Evolutionary conservation across 2,888 invertebrate genomes (phyloP).

Genomic region (Branchellion lobata): DNA sequence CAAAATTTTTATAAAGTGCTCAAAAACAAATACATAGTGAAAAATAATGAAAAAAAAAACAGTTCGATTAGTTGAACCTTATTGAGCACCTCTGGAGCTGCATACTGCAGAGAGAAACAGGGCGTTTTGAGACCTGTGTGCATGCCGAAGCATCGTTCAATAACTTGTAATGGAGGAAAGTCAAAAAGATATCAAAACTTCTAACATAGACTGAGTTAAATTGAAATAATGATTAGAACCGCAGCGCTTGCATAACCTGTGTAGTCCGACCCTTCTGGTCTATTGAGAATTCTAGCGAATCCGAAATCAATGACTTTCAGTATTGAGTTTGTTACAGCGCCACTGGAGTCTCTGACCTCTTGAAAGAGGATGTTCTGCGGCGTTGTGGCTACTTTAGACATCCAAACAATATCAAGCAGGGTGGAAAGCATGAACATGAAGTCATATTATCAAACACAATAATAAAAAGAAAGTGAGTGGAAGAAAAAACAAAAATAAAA

Average conservation of each 20-base stretch:
- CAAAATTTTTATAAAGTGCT: too few species aligned
- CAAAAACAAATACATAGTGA: too few species aligned
- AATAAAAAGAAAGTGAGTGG: slow-evolving; percentile 32
- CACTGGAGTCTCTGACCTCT: slow-evolving; percentile 62
- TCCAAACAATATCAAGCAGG: too few species aligned
- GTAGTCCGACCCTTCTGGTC: slow-evolving; percentile 56
- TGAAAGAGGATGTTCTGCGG: slow-evolving; percentile 72
- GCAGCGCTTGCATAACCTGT: too few species aligned
- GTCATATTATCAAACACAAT: background rate
- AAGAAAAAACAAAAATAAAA: background rate
- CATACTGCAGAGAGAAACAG: slow-evolving; percentile 90
- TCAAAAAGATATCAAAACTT: too few species aligned
- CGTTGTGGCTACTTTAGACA: background rate
- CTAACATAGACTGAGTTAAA: too few species aligned
- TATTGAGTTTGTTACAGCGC: slow-evolving; percentile 62
- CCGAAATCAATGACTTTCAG: slow-evolving; percentile 95
- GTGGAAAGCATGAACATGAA: too few species aligned
- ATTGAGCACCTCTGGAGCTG: slow-evolving; percentile 87
- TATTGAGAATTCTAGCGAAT: slow-evolving; percentile 75
- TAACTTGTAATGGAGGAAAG: too few species aligned
- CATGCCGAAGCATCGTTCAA: too few species aligned
- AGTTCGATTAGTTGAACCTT: slow-evolving; percentile 64
- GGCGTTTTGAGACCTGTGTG: slow-evolving; percentile 69
- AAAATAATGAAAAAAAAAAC: too few species aligned
- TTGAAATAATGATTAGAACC: too few species aligned